Percentiles rank a stretch among this genome's conserved stretches.
Conservation (phyloP, 2,888 invertebrate genomes). For the Ophioninae sp. region DNA sequence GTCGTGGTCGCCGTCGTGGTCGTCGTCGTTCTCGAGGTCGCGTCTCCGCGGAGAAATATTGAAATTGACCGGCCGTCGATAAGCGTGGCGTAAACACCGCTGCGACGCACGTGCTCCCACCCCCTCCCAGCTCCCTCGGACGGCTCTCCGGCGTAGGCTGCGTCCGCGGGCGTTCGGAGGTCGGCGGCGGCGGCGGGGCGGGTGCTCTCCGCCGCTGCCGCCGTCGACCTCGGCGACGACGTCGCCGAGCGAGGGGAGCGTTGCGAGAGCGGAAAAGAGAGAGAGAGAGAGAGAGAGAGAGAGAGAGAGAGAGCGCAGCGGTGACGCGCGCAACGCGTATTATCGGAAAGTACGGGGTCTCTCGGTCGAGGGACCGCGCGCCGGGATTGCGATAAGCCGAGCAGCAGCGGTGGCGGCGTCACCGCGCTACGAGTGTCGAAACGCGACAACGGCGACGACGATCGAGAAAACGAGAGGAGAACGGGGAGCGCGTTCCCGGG, state of each 20-base stretch:
- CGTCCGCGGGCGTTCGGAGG: not conserved
- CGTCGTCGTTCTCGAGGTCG: not conserved
- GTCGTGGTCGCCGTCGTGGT: too few relatives aligned
- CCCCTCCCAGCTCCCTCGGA: not conserved
- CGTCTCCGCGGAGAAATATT: not conserved
- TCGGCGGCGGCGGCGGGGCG: not conserved
- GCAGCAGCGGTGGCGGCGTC: conserved; percentile 60
- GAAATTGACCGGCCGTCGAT: not conserved
- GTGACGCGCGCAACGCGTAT: conserved; percentile 50
- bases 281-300: conserved; percentile 58
- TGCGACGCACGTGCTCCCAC: not conserved
- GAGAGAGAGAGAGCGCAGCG: conserved; percentile 26
- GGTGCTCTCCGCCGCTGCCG: not conserved
- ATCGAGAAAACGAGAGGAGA: too few relatives aligned
- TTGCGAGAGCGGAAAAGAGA: conserved; percentile 38
- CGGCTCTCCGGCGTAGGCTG: not conserved
- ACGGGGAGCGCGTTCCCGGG: too few relatives aligned
- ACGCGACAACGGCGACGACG: conserved; percentile 33
- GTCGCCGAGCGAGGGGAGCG: conserved; percentile 25
- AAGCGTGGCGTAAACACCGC: not conserved
- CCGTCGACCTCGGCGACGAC: conserved; percentile 23
- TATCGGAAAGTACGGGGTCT: not conserved
- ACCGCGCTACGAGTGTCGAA: conserved; percentile 54
- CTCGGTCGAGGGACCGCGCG: conserved; percentile 11
- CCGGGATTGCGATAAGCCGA: conserved; percentile 21